These are phyloP conservation scores for Drosophila mercatorum DNA, from an alignment of 2,888 invertebrate species.

Conservation along the genomic window DNA sequence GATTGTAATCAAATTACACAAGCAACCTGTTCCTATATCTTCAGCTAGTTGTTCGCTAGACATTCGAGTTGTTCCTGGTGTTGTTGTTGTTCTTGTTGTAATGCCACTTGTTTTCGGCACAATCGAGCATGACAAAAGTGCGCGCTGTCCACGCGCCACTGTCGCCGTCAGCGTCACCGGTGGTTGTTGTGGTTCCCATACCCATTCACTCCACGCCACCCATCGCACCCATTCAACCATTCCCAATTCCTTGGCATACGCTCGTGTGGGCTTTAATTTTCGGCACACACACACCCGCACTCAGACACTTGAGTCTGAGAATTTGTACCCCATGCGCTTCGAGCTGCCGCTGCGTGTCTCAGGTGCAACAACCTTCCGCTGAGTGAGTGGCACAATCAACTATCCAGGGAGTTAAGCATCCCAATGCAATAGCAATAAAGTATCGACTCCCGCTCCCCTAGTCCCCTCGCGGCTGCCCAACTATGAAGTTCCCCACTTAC, in stretches of 20 bases:
- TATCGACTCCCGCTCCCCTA: neutral
- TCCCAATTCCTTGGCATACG: slow-evolving; percentile 32
- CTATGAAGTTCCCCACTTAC: neutral
- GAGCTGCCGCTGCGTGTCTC: slow-evolving; percentile 40
- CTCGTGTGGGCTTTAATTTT: slow-evolving; percentile 70
- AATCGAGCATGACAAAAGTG: slow-evolving; percentile 79
- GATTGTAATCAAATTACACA: slow-evolving; percentile 83
- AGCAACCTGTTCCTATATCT: slow-evolving; percentile 79
- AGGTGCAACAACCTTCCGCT: slow-evolving; percentile 51
- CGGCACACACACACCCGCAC: slow-evolving; percentile 55
- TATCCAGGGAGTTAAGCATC: slow-evolving; percentile 42
- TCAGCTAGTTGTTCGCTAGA: slow-evolving; percentile 34
- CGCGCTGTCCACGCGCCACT: slow-evolving; percentile 70
- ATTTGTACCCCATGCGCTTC: slow-evolving; percentile 25
- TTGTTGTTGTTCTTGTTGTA: slow-evolving; percentile 30
- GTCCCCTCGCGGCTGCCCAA: neutral
- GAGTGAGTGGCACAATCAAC: slow-evolving; percentile 20
- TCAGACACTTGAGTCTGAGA: slow-evolving; percentile 27
- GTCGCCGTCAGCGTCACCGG: slow-evolving; percentile 52
- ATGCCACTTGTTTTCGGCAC: slow-evolving; percentile 76
- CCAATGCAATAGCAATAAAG: slow-evolving; percentile 26
- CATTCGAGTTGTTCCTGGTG: slow-evolving; percentile 19
- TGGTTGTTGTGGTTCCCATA: slow-evolving; percentile 65
- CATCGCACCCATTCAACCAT: slow-evolving; percentile 3
- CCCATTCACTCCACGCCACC: slow-evolving; percentile 18